Conservation (phyloP, 2,113 vertebrate genomes). For the Mormyrus lacerda region DNA sequence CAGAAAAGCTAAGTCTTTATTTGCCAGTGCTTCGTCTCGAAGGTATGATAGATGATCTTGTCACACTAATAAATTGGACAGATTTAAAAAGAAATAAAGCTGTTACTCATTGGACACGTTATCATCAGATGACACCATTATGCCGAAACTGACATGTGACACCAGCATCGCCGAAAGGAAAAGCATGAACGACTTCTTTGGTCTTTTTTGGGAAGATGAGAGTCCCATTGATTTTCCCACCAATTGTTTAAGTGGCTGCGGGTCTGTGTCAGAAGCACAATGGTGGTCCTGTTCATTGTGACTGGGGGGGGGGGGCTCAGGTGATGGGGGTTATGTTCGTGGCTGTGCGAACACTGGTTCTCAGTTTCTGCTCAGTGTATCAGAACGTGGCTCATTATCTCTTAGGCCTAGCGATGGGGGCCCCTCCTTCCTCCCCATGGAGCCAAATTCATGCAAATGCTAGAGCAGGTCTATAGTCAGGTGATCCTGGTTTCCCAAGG, state of each 20-base stretch:
- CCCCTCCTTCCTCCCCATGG: neutral
- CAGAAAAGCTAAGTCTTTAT: neutral
- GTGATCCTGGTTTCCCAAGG: neutral
- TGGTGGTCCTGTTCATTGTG: constrained; percentile 12
- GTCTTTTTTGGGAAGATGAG: neutral
- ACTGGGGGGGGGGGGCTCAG: neutral
- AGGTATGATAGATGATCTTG: neutral
- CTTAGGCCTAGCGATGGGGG: neutral
- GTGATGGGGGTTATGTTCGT: neutral
- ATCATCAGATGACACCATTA: neutral
- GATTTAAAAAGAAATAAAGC: neutral
- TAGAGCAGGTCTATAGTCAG: neutral
- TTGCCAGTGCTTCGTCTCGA: neutral
- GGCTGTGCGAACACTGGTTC: neutral
- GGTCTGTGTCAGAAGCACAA: neutral
- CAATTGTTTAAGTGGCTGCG: neutral
- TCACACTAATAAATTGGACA: neutral
- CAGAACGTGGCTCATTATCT: neutral
- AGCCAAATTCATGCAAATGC: constrained; percentile 14
- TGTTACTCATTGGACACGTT: neutral
- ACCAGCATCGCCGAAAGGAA: neutral
- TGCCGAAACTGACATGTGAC: neutral
- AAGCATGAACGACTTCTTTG: neutral
- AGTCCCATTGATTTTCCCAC: neutral
- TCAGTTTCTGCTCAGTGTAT: neutral